Base-by-base conservation (phyloP, 2,888 invertebrate genomes). In the Pammene aurita region DNA sequence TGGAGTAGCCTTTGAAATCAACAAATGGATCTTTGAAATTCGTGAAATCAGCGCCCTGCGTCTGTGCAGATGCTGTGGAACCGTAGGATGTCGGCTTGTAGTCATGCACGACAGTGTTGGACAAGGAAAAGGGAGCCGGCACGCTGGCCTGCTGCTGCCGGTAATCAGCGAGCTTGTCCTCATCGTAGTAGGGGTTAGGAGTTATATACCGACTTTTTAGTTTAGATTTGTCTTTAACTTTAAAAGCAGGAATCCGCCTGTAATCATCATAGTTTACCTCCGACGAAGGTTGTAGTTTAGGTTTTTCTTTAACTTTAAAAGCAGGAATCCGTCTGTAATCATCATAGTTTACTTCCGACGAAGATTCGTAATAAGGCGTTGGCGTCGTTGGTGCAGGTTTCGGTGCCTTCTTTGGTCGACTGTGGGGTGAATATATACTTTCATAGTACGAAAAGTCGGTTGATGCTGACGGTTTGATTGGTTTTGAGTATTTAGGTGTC, bases 391-490 rank as follows among this genome's bases (percentile, higher is more conserved):
- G 82, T 70, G 82, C 78, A 34, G 84, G 83, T 71, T 83, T 84
- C 9, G 77, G 79, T 10, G 74, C 48, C 71, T 84, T 84, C 69
- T 81, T 85, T 58, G 82, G 75, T 71, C 80, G 85, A 46, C 73
- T 80, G 54, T 78, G 79, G 4, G 86, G 81, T 1, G 83, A 72
- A 66, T 87, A 91, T 50, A 90, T 84, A 72, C 81, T 87, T 79
- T 92, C 92, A 66, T 90, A 92, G 78, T 90, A 91, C n/a, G 89
- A 82, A 73, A 86, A 87, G 73, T 91, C 91, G 41, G 76, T 75
- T 5, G 76, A 60, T 52, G 78, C 74, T 1, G 78, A 74, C 10
- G 83, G 79, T 75, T 86, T 90, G n/a, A 75, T 74, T 1, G 78
- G 75, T 70, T 88, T 89, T 35, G 78, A 73, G 71, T 78, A 78